A percentile compares a stretch with the other conserved stretches of the same genome.
Evolutionary conservation across 2,888 invertebrate species (phyloP).

Genomic region (Acleris laterana): DNA sequence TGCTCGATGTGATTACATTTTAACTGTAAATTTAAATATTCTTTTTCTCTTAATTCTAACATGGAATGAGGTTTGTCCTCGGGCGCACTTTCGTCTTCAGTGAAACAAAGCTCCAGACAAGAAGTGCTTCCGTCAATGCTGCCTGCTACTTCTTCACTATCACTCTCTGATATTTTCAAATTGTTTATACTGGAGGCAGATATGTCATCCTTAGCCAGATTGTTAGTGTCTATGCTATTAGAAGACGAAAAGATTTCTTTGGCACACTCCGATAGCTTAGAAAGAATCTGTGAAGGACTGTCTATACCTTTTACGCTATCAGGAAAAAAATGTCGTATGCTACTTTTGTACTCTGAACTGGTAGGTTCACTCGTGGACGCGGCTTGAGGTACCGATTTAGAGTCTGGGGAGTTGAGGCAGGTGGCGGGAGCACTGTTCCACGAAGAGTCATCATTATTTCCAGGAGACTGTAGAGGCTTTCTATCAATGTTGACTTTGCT

Average conservation of each 20-base stretch:
- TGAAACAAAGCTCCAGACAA: conserved; percentile 78
- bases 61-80: conserved; percentile 65
- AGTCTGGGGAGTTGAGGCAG: conserved; percentile 85
- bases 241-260: conserved; percentile 81
- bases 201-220: conserved; percentile 66
- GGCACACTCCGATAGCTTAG: conserved; percentile 77
- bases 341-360: conserved; percentile 71
- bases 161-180: conserved; percentile 78
- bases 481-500: conserved; percentile 48
- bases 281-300: conserved; percentile 75
- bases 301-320: conserved; percentile 76
- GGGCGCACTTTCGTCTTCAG: conserved; percentile 72
- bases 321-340: conserved; percentile 76
- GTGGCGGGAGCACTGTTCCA: conserved; percentile 86
- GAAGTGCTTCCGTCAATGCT: conserved; percentile 79
- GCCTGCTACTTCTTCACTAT: conserved; percentile 76
- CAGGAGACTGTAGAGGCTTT: conserved; percentile 47
- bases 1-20: conserved; percentile 79
- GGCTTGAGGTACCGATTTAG: conserved; percentile 58
- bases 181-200: conserved; percentile 75
- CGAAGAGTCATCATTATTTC: conserved; percentile 51
- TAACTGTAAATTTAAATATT: conserved; percentile 79
- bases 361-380: conserved; percentile 75
- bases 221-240: conserved; percentile 73
- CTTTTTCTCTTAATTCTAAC: conserved; percentile 76